Evolutionary conservation across 92 coral and sea anemone species (phyloP).

Genomic region (Galaxea fascicularis): DNA sequence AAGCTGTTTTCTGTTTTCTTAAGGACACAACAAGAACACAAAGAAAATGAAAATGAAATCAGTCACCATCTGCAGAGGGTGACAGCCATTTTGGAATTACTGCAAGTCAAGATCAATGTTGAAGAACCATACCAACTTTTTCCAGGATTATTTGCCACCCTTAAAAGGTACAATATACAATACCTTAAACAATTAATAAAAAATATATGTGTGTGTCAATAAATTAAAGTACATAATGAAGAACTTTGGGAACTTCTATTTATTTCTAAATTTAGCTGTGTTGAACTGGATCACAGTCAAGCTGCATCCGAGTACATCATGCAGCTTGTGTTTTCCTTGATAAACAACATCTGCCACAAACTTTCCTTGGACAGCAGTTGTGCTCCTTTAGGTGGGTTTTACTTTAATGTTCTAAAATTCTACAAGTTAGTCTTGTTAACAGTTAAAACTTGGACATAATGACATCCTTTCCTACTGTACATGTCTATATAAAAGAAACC

Average conservation of each 20-base stretch:
- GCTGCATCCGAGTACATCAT: slow-evolving; percentile 83
- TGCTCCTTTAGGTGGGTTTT: slow-evolving; percentile 59
- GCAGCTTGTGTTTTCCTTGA: slow-evolving; percentile 83
- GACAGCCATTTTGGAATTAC: slow-evolving; percentile 75
- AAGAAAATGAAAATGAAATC: neutral
- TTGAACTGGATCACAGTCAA: slow-evolving; percentile 79
- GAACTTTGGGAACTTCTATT: neutral
- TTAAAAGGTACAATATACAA: slow-evolving; percentile 81
- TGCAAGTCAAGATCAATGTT: slow-evolving; percentile 81
- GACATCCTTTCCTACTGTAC: too few relatives aligned
- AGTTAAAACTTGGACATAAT: too few relatives aligned
- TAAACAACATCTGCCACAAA: slow-evolving; percentile 77
- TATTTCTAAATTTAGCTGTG: too few relatives aligned
- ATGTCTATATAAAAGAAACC: too few relatives aligned
- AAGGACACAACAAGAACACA: slow-evolving; percentile 33
- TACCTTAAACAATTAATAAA: too few relatives aligned
- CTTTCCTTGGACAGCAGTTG: slow-evolving; percentile 61
- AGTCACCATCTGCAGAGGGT: slow-evolving; percentile 59
- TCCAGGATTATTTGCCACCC: slow-evolving; percentile 77
- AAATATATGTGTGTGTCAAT: too few relatives aligned
- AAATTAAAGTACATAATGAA: neutral
- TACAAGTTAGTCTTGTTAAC: too few relatives aligned
- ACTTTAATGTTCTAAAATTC: neutral
- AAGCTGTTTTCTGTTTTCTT: neutral
- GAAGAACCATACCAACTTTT: slow-evolving; percentile 73